Evolutionary conservation across 2,797 vertebrate species (phyloP).

Genomic region (Crypturellus tataupa): DNA sequence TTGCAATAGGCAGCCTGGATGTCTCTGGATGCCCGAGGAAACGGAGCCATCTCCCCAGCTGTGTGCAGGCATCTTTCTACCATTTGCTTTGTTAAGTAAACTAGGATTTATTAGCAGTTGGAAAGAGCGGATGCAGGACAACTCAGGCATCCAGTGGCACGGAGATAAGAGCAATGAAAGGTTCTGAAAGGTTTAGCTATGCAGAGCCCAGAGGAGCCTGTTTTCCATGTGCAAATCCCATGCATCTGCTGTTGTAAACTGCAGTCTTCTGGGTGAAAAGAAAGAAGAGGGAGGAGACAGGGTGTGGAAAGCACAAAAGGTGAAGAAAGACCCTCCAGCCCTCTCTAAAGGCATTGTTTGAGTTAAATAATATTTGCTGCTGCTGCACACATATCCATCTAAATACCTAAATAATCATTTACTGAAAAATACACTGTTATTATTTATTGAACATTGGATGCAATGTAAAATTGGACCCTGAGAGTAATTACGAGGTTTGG

Average conservation of each 20-base stretch:
- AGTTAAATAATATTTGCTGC: conserved; percentile 34
- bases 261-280: conserved; percentile 3
- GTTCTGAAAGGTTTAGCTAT: background rate
- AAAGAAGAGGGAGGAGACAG: background rate
- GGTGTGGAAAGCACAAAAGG: background rate
- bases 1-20: background rate
- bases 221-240: background rate
- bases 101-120: background rate
- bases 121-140: background rate
- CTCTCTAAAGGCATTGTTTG: conserved; percentile 19
- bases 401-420: conserved; percentile 62
- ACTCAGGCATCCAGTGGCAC: background rate
- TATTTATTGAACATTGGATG: conserved; percentile 63
- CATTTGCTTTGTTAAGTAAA: background rate
- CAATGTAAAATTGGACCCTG: conserved; percentile 54
- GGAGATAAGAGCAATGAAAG: background rate
- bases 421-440: conserved; percentile 49
- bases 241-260: background rate
- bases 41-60: rapidly evolving
- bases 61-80: background rate
- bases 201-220: background rate
- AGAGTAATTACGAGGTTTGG: conserved; percentile 69
- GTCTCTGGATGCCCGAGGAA: background rate
- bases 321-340: background rate
- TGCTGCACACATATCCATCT: background rate